Evolutionary conservation across 1,140 invertebrate species (phyloP).

Genomic region (Octopus bimaculoides): DNA sequence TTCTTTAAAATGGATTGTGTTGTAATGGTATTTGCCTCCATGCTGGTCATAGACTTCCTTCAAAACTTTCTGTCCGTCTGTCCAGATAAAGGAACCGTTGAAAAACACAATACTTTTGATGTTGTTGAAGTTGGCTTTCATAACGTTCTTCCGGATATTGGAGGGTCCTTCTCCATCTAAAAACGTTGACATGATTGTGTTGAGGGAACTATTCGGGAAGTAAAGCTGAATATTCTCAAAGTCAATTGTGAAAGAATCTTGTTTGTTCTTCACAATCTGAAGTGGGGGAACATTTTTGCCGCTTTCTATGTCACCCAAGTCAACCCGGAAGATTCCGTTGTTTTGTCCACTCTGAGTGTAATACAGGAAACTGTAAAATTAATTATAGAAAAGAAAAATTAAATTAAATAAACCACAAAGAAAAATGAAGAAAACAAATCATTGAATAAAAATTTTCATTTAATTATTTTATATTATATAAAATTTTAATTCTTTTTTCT

Average conservation of each 20-base stretch:
- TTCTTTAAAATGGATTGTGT: slow-evolving; percentile 53
- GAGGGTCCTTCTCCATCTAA: slow-evolving; percentile 75
- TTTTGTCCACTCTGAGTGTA: slow-evolving; percentile 67
- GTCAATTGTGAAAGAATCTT: slow-evolving; percentile 76
- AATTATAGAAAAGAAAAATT: too few species aligned
- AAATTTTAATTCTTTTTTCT: too few species aligned
- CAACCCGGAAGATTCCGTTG: slow-evolving; percentile 74
- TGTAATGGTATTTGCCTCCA: slow-evolving; percentile 71
- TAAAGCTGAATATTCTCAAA: slow-evolving; percentile 77
- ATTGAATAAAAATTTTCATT: too few species aligned
- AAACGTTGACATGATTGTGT: slow-evolving; percentile 77
- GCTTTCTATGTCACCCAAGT: slow-evolving; percentile 72
- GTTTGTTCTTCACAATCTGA: slow-evolving; percentile 64
- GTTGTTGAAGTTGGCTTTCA: slow-evolving; percentile 42
- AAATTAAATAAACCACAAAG: too few species aligned
- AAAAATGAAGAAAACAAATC: too few species aligned
- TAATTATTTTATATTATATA: too few species aligned
- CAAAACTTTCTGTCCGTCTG: slow-evolving; percentile 70
- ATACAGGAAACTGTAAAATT: slow-evolving; percentile 70
- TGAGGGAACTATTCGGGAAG: slow-evolving; percentile 68
- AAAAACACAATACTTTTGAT: slow-evolving; percentile 35
- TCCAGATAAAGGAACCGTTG: slow-evolving; percentile 74
- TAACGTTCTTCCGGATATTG: slow-evolving; percentile 72
- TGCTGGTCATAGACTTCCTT: slow-evolving; percentile 61
- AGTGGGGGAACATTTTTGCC: slow-evolving; percentile 55